Percentiles rank a stretch among this genome's conserved stretches.
phyloP scores from a whole-genome alignment of 2,113 vertebrate genomes.

The Phrynosoma blainvillii region DNA sequence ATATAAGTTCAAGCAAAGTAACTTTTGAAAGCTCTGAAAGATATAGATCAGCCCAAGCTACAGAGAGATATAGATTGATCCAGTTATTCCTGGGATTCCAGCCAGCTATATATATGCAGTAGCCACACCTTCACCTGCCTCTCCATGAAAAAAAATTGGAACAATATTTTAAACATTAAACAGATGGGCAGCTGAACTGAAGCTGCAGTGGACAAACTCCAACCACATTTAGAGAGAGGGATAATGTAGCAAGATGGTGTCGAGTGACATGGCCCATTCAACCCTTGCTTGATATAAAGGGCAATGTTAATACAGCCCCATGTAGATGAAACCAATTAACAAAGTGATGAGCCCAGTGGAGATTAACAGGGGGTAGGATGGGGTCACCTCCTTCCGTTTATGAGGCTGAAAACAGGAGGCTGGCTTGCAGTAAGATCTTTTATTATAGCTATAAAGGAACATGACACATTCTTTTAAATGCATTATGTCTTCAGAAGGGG shows the following conservation, averaged over 20 bases:
- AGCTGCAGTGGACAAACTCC: slow-evolving; percentile 36
- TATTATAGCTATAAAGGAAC: slow-evolving; percentile 45
- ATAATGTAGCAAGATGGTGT: slow-evolving; percentile 34
- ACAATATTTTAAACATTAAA: slow-evolving; percentile 40
- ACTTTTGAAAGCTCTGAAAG: too few relatives aligned
- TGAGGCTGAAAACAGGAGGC: slow-evolving; percentile 42
- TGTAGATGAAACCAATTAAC: slow-evolving; percentile 52
- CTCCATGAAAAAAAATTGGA: background rate
- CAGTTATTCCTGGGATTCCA: background rate
- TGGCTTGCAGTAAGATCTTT: slow-evolving; percentile 49
- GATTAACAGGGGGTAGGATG: slow-evolving; percentile 44
- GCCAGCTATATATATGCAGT: background rate
- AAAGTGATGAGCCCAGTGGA: slow-evolving; percentile 44
- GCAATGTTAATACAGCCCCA: slow-evolving; percentile 35
- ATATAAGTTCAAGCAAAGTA: too few relatives aligned
- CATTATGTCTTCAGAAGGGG: slow-evolving; percentile 31
- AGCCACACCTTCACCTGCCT: background rate
- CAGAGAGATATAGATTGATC: background rate
- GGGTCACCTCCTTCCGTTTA: slow-evolving; percentile 50
- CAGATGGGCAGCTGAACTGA: slow-evolving; percentile 14
- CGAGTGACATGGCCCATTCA: slow-evolving; percentile 52
- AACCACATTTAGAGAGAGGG: slow-evolving; percentile 41
- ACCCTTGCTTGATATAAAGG: slow-evolving; percentile 44
- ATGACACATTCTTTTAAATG: slow-evolving; percentile 19
- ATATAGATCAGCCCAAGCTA: background rate